phyloP scores from a whole-genome alignment of 2,888 invertebrate genomes.

The Perizoma affinitatum region DNA sequence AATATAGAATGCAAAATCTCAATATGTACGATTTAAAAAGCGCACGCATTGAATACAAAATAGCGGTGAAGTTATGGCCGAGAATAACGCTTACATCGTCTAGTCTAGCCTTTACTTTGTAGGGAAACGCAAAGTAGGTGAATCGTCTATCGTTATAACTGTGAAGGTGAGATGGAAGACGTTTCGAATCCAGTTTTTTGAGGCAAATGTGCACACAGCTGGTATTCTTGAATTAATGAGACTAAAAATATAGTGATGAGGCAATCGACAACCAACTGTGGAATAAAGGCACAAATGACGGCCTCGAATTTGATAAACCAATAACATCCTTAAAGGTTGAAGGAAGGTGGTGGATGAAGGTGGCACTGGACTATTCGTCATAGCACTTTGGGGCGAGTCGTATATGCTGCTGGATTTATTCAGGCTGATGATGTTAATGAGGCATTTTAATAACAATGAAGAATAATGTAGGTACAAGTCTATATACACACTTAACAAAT shows the following conservation, averaged over 20 bases:
- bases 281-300: too few relatives aligned
- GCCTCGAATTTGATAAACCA: too few relatives aligned
- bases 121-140: conserved; percentile 42
- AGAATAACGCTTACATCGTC: conserved; percentile 41
- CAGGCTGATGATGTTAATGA: too few relatives aligned
- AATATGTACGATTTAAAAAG: conserved; percentile 25
- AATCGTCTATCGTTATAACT: conserved; percentile 40
- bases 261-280: conserved; percentile 2
- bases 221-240: conserved; percentile 12
- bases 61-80: conserved; percentile 29
- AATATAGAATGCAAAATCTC: conserved; percentile 25
- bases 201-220: conserved; percentile 8
- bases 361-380: too few relatives aligned
- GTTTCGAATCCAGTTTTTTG: conserved; percentile 26
- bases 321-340: too few relatives aligned
- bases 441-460: neutral
- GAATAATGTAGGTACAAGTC: neutral
- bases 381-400: too few relatives aligned
- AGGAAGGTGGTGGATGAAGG: too few relatives aligned
- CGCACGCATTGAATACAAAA: conserved; percentile 23
- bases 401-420: too few relatives aligned
- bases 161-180: conserved; percentile 36
- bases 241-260: neutral
- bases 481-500: conserved; percentile 1
- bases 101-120: conserved; percentile 16